These are phyloP conservation scores for Morinoia aosen DNA, from an alignment of 2,888 invertebrate species.

Conservation along the genomic window DNA sequence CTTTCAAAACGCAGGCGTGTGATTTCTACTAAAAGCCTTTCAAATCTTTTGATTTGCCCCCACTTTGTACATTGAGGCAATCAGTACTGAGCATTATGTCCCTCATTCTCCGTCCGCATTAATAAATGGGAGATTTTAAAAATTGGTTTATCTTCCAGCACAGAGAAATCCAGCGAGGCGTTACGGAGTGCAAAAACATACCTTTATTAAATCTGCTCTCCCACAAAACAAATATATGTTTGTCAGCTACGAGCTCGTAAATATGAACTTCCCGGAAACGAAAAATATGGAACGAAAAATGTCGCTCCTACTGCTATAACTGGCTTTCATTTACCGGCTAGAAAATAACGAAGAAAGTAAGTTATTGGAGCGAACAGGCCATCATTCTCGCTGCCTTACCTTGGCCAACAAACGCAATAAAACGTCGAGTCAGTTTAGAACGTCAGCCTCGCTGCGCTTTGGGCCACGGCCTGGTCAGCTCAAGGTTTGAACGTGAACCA, in stretches of 20 bases:
- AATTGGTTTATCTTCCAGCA: not conserved
- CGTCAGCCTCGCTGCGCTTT: not conserved
- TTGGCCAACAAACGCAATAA: not conserved
- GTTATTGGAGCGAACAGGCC: not conserved
- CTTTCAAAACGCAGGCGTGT: too few relatives aligned
- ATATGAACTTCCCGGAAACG: not conserved
- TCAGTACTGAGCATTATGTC: too few relatives aligned
- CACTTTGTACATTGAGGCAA: too few relatives aligned
- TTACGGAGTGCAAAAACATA: not conserved
- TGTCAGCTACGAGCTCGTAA: too few relatives aligned
- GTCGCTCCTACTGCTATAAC: not conserved
- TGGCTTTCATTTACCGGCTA: not conserved
- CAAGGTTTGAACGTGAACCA: not conserved
- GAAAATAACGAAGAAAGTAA: not conserved
- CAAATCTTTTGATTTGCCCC: too few relatives aligned
- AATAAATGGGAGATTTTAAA: not conserved
- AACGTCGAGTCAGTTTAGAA: not conserved
- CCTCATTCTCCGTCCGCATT: not conserved
- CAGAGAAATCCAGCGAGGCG: not conserved
- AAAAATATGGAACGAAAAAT: not conserved
- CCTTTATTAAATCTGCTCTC: too few relatives aligned
- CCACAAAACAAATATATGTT: too few relatives aligned
- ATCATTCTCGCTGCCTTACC: not conserved
- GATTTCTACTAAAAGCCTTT: too few relatives aligned
- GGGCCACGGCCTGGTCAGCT: not conserved